phyloP scores from a whole-genome alignment of 2,888 invertebrate genomes.

The Chymomyza amoena region DNA sequence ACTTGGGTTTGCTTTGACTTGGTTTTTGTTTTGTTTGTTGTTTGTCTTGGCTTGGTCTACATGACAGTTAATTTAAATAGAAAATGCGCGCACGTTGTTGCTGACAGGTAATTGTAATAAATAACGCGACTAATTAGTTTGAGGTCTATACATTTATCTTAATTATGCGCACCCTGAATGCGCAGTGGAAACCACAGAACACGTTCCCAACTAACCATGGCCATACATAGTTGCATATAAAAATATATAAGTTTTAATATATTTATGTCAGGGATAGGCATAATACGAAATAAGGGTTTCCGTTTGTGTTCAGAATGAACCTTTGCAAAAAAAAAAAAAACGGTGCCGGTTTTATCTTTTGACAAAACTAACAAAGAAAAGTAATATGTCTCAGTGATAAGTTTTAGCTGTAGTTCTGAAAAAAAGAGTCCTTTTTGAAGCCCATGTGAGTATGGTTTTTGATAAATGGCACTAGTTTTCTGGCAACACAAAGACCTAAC shows the following conservation, averaged over 20 bases:
- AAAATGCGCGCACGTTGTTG: conserved; percentile 8
- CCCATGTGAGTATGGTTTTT: too few species aligned
- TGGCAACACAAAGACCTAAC: too few species aligned
- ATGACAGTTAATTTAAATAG: conserved; percentile 29
- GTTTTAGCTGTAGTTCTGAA: too few species aligned
- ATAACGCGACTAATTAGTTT: conserved; percentile 62
- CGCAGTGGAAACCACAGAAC: neutral
- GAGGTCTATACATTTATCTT: conserved; percentile 55
- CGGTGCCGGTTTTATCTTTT: too few species aligned
- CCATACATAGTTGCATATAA: neutral
- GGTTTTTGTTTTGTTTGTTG: conserved; percentile 22
- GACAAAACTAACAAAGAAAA: too few species aligned
- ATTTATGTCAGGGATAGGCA: neutral
- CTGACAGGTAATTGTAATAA: conserved; percentile 66
- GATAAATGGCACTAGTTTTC: too few species aligned
- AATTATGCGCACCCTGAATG: conserved; percentile 36
- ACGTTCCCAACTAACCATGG: neutral
- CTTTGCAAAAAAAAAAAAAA: neutral
- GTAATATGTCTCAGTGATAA: too few species aligned
- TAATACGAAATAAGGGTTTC: neutral
- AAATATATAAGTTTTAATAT: neutral
- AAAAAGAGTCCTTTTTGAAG: too few species aligned
- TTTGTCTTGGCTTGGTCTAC: conserved; percentile 4
- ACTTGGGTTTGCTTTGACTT: conserved; percentile 22
- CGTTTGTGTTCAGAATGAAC: neutral